Evolutionary conservation across 1,140 invertebrate genomes (phyloP), one percentile per base, ranked within the genome.

Genomic region (Drosophila orosa): DNA sequence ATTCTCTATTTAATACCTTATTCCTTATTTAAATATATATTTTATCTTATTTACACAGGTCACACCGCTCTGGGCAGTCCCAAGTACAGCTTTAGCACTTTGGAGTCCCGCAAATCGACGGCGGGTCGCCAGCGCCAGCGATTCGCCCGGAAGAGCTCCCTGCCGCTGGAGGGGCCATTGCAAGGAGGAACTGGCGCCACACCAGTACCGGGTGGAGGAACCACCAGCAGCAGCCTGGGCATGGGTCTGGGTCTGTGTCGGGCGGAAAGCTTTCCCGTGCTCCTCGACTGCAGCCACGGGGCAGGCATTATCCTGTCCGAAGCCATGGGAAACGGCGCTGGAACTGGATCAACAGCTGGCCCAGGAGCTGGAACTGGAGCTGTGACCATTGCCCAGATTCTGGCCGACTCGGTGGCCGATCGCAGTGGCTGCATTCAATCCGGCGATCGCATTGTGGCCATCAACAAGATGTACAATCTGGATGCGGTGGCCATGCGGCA

Each of bases 361-460:
- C 10, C 45, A 0, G 45, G 24, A 17, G n/a, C 25, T 3, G 45
- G 24, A 10, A 57, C 79, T 2, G 72, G 47, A 1, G 78, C 89
- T 9, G 80, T 92, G 1, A 79, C 35, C 27, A 92, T 92, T 39
- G 78, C 80, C 22, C 84, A 92, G 56, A 91, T 92, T 3, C 29
- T 85, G 31, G 15, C 71, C n/a, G 90, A 93, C 35, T 74, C 91
- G 92, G 91, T 91, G 68, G 92, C 92, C 19, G 91, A 92, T 74
- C 87, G 95, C 74, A 95, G 95, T 81, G 96, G 96, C 15, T 95
- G 96, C 66, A 93, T 98, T 15, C 96, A 97, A 93, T 94, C 95
- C 13, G 95, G 97, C 19, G 97, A 98, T 90, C 93, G 97, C 71
- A 94, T 98, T n/a, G 92, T 97, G 77, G 94, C 95, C 2, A 95